Evolutionary conservation across 2,888 invertebrate genomes (phyloP), one percentile per base, ranked within the genome.

Genomic region (Apantesis nais): DNA sequence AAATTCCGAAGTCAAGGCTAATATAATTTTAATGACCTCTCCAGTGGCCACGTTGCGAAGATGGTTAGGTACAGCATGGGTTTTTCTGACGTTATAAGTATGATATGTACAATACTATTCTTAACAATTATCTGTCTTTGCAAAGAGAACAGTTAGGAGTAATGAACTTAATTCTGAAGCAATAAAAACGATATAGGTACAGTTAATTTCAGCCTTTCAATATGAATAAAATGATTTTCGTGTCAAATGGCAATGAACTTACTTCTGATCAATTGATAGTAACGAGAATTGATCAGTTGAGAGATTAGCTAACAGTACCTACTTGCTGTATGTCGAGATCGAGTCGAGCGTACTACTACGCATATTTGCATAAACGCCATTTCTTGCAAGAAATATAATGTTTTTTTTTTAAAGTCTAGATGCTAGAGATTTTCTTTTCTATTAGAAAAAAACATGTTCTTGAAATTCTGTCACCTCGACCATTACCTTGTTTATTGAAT

Each of bases 221-320:
- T 73, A 80, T 76, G 77, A 74, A 74, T 72, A 72, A 70, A 76
- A 62, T 67, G 71, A 72, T 74, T 81, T 80, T 82, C 82, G 72
- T 78, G 80, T 79, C 80, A 77, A 76, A 80, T 67, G 80, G 77
- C 83, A 85, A 83, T 83, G 81, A 82, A 85, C 81, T 83, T 77
- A 80, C 80, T 82, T 76, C 77, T 76, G 79, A 82, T 78, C 80
- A 86, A 85, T 87, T 84, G 81, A 78, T 73, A 75, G 73, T 83
- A 86, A 86, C 78, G 74, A 83, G 81, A 78, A 70, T 83, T 82
- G 79, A 81, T 83, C 78, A 80, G 67, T 70, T 64, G 68, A 77
- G 76, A 78, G 80, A 81, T 82, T 79, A 83, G 77, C 75, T 74
- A 73, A 79, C 68, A 66, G 69, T 68, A 60, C 69, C 14, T 65